Evolutionary conservation across 2,888 invertebrate species (phyloP).

Genomic region (Augiades crinisus): DNA sequence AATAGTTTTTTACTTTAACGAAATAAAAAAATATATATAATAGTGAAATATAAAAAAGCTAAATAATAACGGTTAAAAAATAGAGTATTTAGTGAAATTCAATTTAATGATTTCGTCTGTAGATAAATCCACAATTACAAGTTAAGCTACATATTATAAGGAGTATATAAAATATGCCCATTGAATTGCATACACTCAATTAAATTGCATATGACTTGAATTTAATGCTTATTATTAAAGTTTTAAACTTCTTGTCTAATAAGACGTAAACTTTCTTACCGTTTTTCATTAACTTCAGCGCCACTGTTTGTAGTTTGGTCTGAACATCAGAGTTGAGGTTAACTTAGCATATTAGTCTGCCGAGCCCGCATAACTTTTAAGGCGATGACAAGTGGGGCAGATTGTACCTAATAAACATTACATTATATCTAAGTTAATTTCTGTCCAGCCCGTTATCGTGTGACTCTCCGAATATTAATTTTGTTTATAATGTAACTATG

Average conservation of each 20-base stretch:
- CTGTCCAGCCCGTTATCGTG: not conserved
- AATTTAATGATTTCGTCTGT: too few species aligned
- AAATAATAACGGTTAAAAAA: too few species aligned
- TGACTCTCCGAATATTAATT: conserved; percentile 4
- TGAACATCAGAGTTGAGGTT: not conserved
- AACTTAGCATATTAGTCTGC: conserved; percentile 2
- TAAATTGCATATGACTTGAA: too few species aligned
- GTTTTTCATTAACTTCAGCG: not conserved
- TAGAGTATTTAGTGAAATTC: too few species aligned
- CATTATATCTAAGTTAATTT: not conserved
- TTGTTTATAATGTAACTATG: not conserved
- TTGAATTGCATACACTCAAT: too few species aligned
- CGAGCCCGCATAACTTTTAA: not conserved
- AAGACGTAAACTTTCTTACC: not conserved
- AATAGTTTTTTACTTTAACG: too few species aligned
- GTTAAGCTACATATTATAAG: too few species aligned
- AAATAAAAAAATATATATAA: too few species aligned
- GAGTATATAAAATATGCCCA: too few species aligned
- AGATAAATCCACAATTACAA: too few species aligned
- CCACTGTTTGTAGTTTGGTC: not conserved
- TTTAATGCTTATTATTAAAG: not conserved
- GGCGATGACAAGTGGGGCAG: conserved; percentile 1
- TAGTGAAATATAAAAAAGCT: too few species aligned
- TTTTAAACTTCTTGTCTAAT: not conserved
- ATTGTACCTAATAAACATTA: conserved; percentile 5